A percentile compares a stretch with the other conserved stretches of the same genome.
phyloP scores from a whole-genome alignment of 2,113 vertebrate genomes.

The Glaucomys volans region DNA sequence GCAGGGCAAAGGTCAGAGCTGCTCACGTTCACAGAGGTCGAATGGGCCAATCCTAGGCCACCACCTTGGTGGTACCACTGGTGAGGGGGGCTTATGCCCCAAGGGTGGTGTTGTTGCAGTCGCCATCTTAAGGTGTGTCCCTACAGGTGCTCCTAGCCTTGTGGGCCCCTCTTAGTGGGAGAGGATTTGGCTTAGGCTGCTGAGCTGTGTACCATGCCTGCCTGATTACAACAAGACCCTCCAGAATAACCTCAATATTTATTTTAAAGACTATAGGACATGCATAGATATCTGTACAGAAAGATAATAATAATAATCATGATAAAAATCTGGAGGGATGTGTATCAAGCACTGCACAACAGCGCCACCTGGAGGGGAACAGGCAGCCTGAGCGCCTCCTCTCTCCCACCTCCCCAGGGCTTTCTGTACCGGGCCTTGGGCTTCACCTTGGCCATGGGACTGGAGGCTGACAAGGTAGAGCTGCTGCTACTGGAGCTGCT shows the following conservation, averaged over 20 bases:
- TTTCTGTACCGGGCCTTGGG: slow-evolving; percentile 80
- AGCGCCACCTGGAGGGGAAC: background rate
- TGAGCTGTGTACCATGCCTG: background rate
- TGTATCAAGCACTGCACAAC: accelerated
- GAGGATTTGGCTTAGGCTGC: background rate
- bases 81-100: no score
- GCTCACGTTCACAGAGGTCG: no score
- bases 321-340: background rate
- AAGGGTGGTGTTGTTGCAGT: no score
- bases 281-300: background rate
- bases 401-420: slow-evolving; percentile 26
- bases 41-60: no score
- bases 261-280: background rate
- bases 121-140: no score
- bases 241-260: background rate
- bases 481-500: slow-evolving; percentile 74
- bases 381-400: background rate
- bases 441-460: slow-evolving; percentile 68
- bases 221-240: accelerated
- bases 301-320: background rate
- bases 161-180: background rate
- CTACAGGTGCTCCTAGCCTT: no score
- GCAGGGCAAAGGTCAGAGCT: no score
- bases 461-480: slow-evolving; percentile 75
- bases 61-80: no score